Evolutionary conservation across 2,113 vertebrate species (phyloP).

Genomic region (Chamaea fasciata): DNA sequence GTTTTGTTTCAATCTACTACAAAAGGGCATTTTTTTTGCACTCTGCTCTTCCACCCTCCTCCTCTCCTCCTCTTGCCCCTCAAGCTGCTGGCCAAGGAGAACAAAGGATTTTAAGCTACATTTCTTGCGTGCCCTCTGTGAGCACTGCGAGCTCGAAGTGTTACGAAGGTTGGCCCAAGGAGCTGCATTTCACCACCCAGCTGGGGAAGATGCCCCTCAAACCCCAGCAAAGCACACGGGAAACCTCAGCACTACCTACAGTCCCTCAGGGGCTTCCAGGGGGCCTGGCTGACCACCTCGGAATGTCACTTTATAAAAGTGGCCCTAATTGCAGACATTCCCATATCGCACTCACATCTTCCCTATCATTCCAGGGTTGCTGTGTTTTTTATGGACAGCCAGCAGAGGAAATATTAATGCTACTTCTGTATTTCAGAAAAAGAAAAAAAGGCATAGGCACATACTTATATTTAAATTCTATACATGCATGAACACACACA

Average conservation of each 20-base stretch:
- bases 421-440: background rate
- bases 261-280: background rate
- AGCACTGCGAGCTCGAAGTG: rapidly evolving
- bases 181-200: background rate
- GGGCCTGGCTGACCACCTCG: background rate
- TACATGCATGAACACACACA: background rate
- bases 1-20: conserved; percentile 25
- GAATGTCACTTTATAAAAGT: background rate
- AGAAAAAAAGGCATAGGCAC: background rate
- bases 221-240: background rate
- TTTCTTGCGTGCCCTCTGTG: background rate
- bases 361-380: background rate
- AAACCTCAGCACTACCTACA: background rate
- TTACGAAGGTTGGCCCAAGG: background rate
- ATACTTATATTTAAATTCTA: background rate
- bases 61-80: background rate
- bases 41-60: background rate
- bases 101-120: background rate
- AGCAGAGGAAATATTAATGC: conserved; percentile 3
- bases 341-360: background rate
- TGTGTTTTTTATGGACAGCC: background rate
- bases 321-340: background rate
- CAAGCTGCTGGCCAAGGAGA: background rate
- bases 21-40: conserved; percentile 2
- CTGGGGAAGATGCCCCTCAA: background rate